Percentiles rank a stretch among this genome's conserved stretches.
Conservation (phyloP, 2,113 vertebrate genomes). For the Talpa occidentalis region DNA sequence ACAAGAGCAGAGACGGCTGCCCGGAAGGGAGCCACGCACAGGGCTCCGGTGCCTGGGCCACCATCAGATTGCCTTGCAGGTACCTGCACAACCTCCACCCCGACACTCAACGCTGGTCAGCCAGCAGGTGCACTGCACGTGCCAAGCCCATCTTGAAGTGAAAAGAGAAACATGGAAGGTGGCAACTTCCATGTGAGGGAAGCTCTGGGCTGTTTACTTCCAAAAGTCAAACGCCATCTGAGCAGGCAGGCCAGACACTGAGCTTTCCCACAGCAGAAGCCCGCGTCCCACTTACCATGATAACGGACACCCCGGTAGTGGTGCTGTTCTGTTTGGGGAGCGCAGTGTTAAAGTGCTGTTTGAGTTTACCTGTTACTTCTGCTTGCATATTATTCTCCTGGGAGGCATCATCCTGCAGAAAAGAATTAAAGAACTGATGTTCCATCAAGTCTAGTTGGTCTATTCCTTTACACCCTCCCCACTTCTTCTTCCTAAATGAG, state of each 20-base stretch:
- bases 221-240: fast-evolving
- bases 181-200: not conserved
- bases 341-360: constrained; percentile 96
- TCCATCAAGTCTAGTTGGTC: fast-evolving
- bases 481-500: not conserved
- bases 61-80: not conserved
- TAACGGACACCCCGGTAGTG: constrained; percentile 94
- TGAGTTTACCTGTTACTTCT: constrained; percentile 98
- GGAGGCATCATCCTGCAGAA: constrained; percentile 91
- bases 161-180: not conserved
- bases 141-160: not conserved
- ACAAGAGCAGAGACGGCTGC: not conserved
- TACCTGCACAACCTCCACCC: not conserved
- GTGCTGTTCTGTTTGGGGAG: constrained; percentile 92
- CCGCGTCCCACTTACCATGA: constrained; percentile 92
- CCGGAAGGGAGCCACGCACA: fast-evolving
- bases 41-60: fast-evolving
- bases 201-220: not conserved
- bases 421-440: not conserved
- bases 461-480: not conserved
- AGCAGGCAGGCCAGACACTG: not conserved
- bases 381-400: constrained; percentile 96
- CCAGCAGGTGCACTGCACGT: not conserved
- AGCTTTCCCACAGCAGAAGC: fast-evolving
- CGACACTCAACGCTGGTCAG: not conserved